Percentiles rank a stretch among this genome's conserved stretches.
Evolutionary conservation across 2,888 invertebrate genomes (phyloP).

Genomic region (Leistus spinibarbis): DNA sequence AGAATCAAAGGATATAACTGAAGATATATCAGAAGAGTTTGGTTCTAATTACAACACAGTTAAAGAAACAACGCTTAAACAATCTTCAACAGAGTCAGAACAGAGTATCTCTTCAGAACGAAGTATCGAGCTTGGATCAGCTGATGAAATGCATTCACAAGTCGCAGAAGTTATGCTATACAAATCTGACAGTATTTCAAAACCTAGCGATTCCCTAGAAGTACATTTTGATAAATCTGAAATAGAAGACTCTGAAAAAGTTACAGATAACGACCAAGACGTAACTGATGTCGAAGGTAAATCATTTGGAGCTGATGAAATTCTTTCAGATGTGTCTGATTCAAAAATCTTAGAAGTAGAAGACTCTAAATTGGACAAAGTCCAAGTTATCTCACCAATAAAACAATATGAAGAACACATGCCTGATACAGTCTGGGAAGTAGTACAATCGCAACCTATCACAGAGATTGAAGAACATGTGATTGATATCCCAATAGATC

Average conservation of each 20-base stretch:
- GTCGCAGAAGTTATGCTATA: constrained; percentile 38
- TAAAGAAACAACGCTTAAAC: constrained; percentile 42
- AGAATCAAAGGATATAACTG: background rate
- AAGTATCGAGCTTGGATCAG: constrained; percentile 42
- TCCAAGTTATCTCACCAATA: constrained; percentile 49
- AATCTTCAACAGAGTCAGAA: constrained; percentile 50
- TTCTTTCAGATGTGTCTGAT: constrained; percentile 44
- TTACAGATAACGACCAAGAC: constrained; percentile 56
- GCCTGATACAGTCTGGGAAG: constrained; percentile 61
- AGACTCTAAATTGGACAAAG: background rate
- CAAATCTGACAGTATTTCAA: constrained; percentile 50
- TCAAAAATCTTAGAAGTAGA: background rate
- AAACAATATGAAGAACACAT: constrained; percentile 58
- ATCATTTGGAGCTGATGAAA: constrained; percentile 50
- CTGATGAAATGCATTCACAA: constrained; percentile 44
- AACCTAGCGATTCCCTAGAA: constrained; percentile 58
- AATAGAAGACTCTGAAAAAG: constrained; percentile 59
- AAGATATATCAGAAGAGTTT: background rate
- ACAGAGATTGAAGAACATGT: constrained; percentile 32
- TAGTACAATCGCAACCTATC: constrained; percentile 54
- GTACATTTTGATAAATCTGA: constrained; percentile 62
- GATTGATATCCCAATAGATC: constrained; percentile 45
- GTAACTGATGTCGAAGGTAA: constrained; percentile 52
- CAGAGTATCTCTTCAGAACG: constrained; percentile 50
- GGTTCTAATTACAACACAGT: background rate